Base-by-base conservation (phyloP, 2,797 vertebrate genomes). In the Anisognathus igniventris region DNA sequence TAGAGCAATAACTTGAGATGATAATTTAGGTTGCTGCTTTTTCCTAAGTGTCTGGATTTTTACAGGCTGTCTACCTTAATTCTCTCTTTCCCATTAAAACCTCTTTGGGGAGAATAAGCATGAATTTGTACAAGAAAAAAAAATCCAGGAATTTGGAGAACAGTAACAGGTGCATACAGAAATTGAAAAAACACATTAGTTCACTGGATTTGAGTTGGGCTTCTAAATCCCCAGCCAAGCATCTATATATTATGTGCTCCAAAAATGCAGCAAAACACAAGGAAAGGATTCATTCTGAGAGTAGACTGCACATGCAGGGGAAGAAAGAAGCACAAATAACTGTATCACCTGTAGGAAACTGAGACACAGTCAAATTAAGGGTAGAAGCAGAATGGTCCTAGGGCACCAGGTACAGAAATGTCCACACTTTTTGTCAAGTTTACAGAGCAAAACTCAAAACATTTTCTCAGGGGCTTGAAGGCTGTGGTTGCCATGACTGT, bases 1-100 rank as follows among this genome's bases (percentile, higher is more conserved):
- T 5, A 57, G 57, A 66, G 75, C 2, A 25, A 68, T 76, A 92
- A 89, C 74, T 81, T 64, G 50, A 89, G 84, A 65, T 74, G 65
- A 73, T 50, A 87, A 94, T 91, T 96, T 68, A 77, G 42, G 68
- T 33, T 79, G 68, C 31, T 74, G 39, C 53, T 87, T 53, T 72
- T 91, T 76, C 81, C 56, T 73, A 85, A 93, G 68, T 77, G 88
- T 87, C 75, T 58, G 75, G 54, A 77, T 77, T 94, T 95, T 92
- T 88, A 87, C 39, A 79, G 53, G 39, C 78, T 91, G 72, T 71
- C 84, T 94, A 28, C 84, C 61, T 90, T 77, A 82, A 94, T 87
- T 92, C 64, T 53, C 16, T 64, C 45, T 71, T 74, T 48, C 77
- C 92, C 54, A 77, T 91, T 95, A 96, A 94, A 93, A 71, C 25